Base-by-base conservation (phyloP, 64 coral and sea anemone genomes). In the Acropora tenuis region DNA sequence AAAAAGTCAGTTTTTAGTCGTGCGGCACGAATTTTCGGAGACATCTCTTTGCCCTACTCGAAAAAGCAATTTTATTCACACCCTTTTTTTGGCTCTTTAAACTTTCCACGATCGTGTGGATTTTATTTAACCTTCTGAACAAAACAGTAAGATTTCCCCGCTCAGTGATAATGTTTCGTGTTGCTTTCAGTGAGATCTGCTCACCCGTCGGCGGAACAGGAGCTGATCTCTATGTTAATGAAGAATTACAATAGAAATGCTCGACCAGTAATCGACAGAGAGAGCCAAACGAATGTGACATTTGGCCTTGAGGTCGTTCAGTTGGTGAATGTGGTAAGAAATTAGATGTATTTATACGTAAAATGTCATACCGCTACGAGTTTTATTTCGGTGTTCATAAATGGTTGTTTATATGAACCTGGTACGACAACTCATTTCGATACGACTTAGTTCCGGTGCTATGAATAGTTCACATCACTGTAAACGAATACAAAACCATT, bases 251-350 rank as follows among this genome's bases (percentile, higher is more conserved):
- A 90, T 49, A 67, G 58, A 20, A 94, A 87, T 8, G 95, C 88
- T 43, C 86, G 95, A 3, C 95, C 95, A 69, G 95, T 93, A 12
- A 45, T 80, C 0, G 48, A 66, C 52, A 78, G 75, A 6, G 74
- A 91, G 57, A 90, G 57, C 9, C 79, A 92, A 42, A 93, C 89
- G 45, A 97, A 88, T n/a, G 95, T 97, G 11, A 94, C 87, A 13
- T 97, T 97, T 73, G 95, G 95, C 6, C 73, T 97, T 50, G 95
- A 97, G 47, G 90, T 97, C 83, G 95, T 97, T 2, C 95, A 97
- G 95, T 88, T 97, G 17, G 91, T 97, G 7, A 63, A 94, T 1
- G 95, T 97, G 91, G 95, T 97, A 94, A 88, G 82, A 47, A 8
- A 16, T 43, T 11, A 1, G 18, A 41, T 53, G 30, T 41, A 79